Base-by-base conservation (phyloP, 2,888 invertebrate genomes). In the Lysandra coridon region DNA sequence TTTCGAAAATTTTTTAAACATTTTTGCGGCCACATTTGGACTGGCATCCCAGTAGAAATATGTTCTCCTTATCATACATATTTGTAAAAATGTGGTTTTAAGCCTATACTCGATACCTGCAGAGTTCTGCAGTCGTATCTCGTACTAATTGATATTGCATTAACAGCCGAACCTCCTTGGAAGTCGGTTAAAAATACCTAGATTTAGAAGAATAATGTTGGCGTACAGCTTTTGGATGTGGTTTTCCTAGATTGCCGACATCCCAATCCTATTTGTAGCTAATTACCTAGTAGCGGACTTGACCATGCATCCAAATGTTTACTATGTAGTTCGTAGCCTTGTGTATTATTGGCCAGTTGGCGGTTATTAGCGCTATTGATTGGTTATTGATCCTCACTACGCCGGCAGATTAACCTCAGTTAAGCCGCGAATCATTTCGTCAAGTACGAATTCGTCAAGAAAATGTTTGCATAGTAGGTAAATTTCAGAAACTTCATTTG, bases 331-430 rank as follows among this genome's bases (percentile, higher is more conserved):
- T 33, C 69, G 33, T 23, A 57, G 33, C 76, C 76, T 76, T 76
- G 76, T 33, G 57, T 53, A 33, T 53, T 76, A 57, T 57, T 76
- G 53, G 30, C 57, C 53, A 53, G 23, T 33, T 33, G 53, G 30
- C 17, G 30, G 23, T 33, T 53, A 57, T 76, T 76, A 76, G 17
- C 14, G 76, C 53, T 44, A 44, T 49, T 75, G 75, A 75, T 75
- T 49, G 49, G 1, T 49, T 76, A 53, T 76, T 76, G 57, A 76
- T 76, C 76, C 76, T 12, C 7, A 76, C 53, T 76, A 75, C 75
- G 49, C 17, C 53, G 12, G 53, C 76, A 33, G 76, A 76, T 76
- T 76, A 53, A 76, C 76, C 76, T 57, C 49, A 57, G 57, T 76
- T 76, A 76, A 53, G 33, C 12, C 57, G 57, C 17, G 76, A 14